phyloP scores from a whole-genome alignment of 1,140 invertebrate species.

The Drosophila suzukii region DNA sequence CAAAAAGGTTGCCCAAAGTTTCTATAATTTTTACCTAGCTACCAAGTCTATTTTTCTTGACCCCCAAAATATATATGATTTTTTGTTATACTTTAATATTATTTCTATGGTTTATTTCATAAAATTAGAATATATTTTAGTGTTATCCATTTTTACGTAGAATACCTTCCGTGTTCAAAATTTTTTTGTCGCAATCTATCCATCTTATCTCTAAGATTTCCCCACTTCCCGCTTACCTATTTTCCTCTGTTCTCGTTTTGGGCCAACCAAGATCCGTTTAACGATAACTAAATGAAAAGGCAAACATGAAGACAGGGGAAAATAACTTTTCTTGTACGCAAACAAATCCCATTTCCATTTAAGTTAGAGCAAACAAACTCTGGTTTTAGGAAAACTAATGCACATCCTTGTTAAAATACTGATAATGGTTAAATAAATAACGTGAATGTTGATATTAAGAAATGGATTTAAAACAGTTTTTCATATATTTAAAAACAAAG shows the following conservation, averaged over 20 bases:
- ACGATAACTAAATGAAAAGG: slow-evolving; percentile 33
- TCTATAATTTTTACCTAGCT: too few relatives aligned
- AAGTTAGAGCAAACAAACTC: slow-evolving; percentile 11
- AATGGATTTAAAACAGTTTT: too few relatives aligned
- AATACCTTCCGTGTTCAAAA: neutral
- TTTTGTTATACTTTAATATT: too few relatives aligned
- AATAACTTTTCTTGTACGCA: slow-evolving; percentile 3
- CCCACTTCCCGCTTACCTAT: neutral
- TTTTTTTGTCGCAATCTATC: neutral
- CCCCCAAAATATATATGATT: too few relatives aligned
- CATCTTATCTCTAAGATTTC: neutral
- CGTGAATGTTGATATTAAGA: too few relatives aligned
- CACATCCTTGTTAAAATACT: neutral
- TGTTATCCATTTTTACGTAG: too few relatives aligned
- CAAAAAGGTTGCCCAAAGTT: too few relatives aligned
- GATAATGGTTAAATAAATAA: neutral
- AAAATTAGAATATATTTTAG: too few relatives aligned
- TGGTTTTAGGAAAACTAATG: neutral
- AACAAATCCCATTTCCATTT: slow-evolving; percentile 31
- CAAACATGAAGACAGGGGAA: slow-evolving; percentile 12
- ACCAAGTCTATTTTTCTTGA: too few relatives aligned
- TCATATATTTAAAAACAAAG: too few relatives aligned
- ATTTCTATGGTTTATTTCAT: too few relatives aligned
- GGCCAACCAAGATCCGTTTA: slow-evolving; percentile 1
- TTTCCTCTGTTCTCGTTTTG: slow-evolving; percentile 12